Base-by-base conservation (phyloP, 2,113 vertebrate genomes). In the Pterocles gutturalis region DNA sequence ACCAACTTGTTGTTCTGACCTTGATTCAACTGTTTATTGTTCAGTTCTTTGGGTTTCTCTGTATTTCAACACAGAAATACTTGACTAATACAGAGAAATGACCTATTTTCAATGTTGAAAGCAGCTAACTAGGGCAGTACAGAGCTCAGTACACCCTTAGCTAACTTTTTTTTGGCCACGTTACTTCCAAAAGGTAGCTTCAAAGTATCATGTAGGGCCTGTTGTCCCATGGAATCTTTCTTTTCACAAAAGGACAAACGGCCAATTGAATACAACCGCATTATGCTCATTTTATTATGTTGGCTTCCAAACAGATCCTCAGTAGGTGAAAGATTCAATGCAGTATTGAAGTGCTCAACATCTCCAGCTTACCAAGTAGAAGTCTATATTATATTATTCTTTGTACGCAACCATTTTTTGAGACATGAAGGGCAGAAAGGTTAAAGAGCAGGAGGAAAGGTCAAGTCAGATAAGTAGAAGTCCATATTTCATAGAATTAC, bases 401-500 rank as follows among this genome's bases (percentile, higher is more conserved):
- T 94, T 85, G 48, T 81, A 54, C 0, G 26, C 57, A 93, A 41
- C 93, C 57, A 54, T 61, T 94, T 91, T 89, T 65, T 81, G 65
- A 96, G 73, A 83, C 58, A 87, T 97, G 58, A 91, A 97, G 93
- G 66, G 57, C 69, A 97, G 83, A 76, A 96, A 95, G 93, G 79
- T 94, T 84, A 94, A 97, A 95, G 58, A 97, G 70, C 72, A 97
- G 83, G 90, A 69, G 58, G 18, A 89, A 97, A 96, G 81, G 90
- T 96, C 92, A 97, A 97, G 70, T 25, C 54, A 94, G 83, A 79
- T 89, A 97, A 97, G 84, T 89, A 80, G 95, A 98, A 95, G 93
- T 96, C 85, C 87, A 48, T 96, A 97, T 96, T 97, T 97, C 90
- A 94, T 53, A 83, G 71, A 97, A 97, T 95, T 96, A 95, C 84